phyloP scores from a whole-genome alignment of 2,113 vertebrate species.

The Halcyon senegalensis region DNA sequence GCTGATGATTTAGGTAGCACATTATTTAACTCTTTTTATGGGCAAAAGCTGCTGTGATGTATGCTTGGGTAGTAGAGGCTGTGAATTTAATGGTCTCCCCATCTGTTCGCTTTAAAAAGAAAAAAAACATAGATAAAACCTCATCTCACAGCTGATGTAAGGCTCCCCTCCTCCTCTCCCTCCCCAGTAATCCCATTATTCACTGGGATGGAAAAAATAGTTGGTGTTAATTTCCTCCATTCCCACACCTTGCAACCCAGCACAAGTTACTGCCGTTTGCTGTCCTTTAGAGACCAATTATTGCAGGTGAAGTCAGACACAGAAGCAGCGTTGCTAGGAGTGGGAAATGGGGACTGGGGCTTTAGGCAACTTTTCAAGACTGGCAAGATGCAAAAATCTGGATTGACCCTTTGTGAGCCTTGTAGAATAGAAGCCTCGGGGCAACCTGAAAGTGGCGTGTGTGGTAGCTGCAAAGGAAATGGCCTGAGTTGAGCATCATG shows the following conservation, averaged over 20 bases:
- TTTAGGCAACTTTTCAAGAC: neutral
- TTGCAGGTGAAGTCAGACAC: slow-evolving; percentile 65
- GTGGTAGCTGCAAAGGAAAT: neutral
- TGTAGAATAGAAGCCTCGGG: neutral
- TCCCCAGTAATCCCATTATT: slow-evolving; percentile 15
- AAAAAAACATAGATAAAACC: neutral
- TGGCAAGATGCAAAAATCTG: neutral
- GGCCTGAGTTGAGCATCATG: accelerated
- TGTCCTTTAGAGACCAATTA: slow-evolving; percentile 85
- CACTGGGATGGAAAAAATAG: slow-evolving; percentile 25
- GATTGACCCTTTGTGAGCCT: neutral
- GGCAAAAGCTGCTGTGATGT: neutral
- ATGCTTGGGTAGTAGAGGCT: neutral
- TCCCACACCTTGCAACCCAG: neutral
- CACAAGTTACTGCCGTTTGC: neutral
- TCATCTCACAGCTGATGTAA: neutral
- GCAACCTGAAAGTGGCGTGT: accelerated
- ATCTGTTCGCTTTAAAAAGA: neutral
- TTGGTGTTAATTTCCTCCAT: slow-evolving; percentile 19
- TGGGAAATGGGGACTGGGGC: neutral
- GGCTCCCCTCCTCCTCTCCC: neutral
- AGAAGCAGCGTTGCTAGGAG: slow-evolving; percentile 75
- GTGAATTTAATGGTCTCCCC: neutral
- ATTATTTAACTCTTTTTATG: neutral
- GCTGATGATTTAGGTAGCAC: neutral